phyloP scores from a whole-genome alignment of 1,140 invertebrate genomes.

The Drosophila funebris region DNA sequence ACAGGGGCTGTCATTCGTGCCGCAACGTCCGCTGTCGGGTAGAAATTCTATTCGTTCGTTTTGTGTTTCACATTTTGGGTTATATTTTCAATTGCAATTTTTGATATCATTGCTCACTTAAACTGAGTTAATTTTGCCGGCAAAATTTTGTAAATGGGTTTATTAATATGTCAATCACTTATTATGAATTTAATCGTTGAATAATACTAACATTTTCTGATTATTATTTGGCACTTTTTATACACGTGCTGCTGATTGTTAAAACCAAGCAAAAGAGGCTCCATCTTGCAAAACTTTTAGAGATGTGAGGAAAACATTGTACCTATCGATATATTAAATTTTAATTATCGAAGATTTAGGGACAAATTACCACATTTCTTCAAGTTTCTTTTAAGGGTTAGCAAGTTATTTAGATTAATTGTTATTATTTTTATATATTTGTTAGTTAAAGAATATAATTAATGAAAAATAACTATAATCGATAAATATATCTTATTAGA shows the following conservation, averaged over 20 bases:
- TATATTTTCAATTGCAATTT: conserved; percentile 52
- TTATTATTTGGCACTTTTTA: conserved; percentile 83
- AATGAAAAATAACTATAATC: not conserved
- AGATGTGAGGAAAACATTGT: conserved; percentile 51
- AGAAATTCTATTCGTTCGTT: conserved; percentile 57
- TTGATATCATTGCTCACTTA: conserved; percentile 33
- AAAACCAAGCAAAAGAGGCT: conserved; percentile 83
- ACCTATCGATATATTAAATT: not conserved
- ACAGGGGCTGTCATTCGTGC: conserved; percentile 59
- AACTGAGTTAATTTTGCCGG: conserved; percentile 17
- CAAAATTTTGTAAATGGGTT: conserved; percentile 4
- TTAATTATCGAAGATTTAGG: not conserved
- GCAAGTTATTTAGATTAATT: not conserved
- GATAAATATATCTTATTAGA: not conserved
- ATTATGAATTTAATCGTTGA: conserved; percentile 42
- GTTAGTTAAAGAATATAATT: not conserved
- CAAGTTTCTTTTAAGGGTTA: not conserved
- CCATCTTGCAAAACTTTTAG: conserved; percentile 63
- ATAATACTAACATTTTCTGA: conserved; percentile 83
- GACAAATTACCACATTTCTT: not conserved
- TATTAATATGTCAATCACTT: conserved; percentile 20
- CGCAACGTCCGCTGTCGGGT: conserved; percentile 55
- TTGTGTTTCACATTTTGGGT: conserved; percentile 54
- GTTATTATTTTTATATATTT: not conserved
- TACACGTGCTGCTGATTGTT: conserved; percentile 83